Percentiles rank a stretch among this genome's conserved stretches.
These are phyloP conservation scores for Antrozous pallidus DNA, from an alignment of 2,797 vertebrate species.

Conservation along the genomic window DNA sequence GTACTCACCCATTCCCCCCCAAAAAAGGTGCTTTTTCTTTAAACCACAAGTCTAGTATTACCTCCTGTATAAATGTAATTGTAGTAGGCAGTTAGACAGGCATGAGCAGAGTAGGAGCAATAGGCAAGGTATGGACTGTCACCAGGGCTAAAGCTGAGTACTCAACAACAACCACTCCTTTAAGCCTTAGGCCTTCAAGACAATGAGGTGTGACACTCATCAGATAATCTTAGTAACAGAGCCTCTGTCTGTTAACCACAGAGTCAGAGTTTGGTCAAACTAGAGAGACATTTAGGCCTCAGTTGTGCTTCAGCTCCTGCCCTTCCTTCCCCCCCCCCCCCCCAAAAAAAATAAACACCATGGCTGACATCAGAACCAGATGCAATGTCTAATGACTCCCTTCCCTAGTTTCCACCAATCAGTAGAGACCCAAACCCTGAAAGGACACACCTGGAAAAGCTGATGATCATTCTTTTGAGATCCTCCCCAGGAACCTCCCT, in stretches of 20 bases:
- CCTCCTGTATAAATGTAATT: not conserved
- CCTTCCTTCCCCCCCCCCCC: not conserved
- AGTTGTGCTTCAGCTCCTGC: not conserved
- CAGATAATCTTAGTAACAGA: not conserved
- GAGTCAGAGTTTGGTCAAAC: not conserved
- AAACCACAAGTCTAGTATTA: not conserved
- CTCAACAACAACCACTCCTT: not conserved
- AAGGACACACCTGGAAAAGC: not conserved
- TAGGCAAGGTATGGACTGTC: not conserved
- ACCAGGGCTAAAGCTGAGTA: not conserved
- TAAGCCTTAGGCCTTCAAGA: not conserved
- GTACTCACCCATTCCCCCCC: not conserved
- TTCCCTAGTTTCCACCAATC: not conserved
- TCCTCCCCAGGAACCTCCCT: not conserved
- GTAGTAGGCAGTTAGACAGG: not conserved
- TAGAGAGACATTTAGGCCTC: not conserved
- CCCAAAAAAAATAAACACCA: not conserved
- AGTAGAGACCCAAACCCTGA: not conserved
- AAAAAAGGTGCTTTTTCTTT: not conserved
- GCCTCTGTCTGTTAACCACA: not conserved
- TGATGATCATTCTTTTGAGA: not conserved
- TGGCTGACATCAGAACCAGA: not conserved
- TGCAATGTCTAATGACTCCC: not conserved
- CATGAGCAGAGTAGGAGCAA: not conserved
- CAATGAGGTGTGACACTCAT: not conserved